phyloP scores from a whole-genome alignment of 1,140 invertebrate species.

The Drosophila seguyi region DNA sequence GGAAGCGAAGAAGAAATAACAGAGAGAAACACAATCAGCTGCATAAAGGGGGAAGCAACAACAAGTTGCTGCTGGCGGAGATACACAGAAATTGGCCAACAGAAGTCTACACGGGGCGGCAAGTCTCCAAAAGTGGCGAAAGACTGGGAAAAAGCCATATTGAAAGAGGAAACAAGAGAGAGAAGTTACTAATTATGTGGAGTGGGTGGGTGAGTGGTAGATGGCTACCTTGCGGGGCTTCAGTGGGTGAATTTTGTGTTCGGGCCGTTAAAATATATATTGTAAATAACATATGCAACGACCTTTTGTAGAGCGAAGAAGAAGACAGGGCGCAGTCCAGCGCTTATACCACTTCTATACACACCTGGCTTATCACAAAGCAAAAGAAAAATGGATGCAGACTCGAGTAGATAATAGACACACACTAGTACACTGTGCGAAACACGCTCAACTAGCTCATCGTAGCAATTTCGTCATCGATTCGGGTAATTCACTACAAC shows the following conservation, averaged over 20 bases:
- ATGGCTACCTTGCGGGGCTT: constrained; percentile 56
- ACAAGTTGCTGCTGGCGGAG: constrained; percentile 74
- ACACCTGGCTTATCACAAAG: constrained; percentile 69
- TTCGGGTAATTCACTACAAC: constrained; percentile 59
- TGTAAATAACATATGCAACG: constrained; percentile 60
- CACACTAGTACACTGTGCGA: constrained; percentile 23
- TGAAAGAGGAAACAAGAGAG: constrained; percentile 7
- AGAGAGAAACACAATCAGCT: constrained; percentile 42
- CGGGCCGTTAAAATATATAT: constrained; percentile 33
- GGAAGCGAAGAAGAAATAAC: constrained; percentile 17
- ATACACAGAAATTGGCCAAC: constrained; percentile 72
- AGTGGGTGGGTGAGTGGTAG: constrained; percentile 9
- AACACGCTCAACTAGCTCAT: constrained; percentile 13
- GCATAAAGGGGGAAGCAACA: constrained; percentile 67
- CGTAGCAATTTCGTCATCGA: constrained; percentile 72
- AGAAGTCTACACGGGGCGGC: constrained; percentile 60
- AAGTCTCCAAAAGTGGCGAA: constrained; percentile 50
- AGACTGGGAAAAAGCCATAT: constrained; percentile 52
- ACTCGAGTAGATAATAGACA: constrained; percentile 56
- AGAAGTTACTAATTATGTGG: constrained; percentile 57
- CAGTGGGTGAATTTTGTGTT: constrained; percentile 49
- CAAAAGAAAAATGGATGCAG: constrained; percentile 27
- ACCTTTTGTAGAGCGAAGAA: constrained; percentile 53
- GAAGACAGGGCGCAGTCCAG: constrained; percentile 42
- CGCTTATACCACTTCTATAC: constrained; percentile 3